Percentiles rank a stretch among this genome's conserved stretches.
These are phyloP conservation scores for Heliconius congener DNA, from an alignment of 1,140 invertebrate genomes.

Conservation along the genomic window DNA sequence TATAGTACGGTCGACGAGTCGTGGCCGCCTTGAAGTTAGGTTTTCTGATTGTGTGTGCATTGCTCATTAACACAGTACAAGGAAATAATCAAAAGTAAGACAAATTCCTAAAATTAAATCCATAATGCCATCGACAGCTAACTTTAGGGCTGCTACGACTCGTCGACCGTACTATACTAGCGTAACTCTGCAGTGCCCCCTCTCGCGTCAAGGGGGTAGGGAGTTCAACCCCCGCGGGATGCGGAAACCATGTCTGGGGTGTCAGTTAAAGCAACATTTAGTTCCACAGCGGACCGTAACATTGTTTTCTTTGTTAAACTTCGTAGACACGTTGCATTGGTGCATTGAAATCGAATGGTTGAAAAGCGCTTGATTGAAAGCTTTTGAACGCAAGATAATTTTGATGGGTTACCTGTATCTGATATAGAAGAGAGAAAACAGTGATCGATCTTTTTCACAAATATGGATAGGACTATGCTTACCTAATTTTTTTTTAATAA, in stretches of 20 bases:
- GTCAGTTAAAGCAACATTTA: constrained; percentile 14
- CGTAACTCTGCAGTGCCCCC: background rate
- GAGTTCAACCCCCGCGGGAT: background rate
- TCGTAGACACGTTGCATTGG: constrained; percentile 8
- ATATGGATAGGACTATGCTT: too few species aligned
- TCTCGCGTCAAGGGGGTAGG: background rate
- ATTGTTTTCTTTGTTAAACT: constrained; percentile 27
- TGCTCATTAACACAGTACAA: too few species aligned
- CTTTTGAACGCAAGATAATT: background rate
- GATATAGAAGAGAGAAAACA: too few species aligned
- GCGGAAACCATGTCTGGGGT: constrained; percentile 31
- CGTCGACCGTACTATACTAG: background rate
- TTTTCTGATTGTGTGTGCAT: too few species aligned
- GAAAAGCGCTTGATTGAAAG: background rate
- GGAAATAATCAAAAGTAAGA: too few species aligned
- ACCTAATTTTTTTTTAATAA: too few species aligned
- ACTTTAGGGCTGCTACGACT: too few species aligned
- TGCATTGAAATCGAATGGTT: background rate
- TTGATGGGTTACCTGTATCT: background rate
- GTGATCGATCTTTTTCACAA: too few species aligned
- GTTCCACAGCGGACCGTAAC: constrained; percentile 6
- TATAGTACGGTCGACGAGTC: too few species aligned
- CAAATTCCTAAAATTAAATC: too few species aligned
- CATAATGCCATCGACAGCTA: too few species aligned
- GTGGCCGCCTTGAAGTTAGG: too few species aligned